Evolutionary conservation across 2,888 invertebrate species (phyloP).

Genomic region (Lypha dubia): DNA sequence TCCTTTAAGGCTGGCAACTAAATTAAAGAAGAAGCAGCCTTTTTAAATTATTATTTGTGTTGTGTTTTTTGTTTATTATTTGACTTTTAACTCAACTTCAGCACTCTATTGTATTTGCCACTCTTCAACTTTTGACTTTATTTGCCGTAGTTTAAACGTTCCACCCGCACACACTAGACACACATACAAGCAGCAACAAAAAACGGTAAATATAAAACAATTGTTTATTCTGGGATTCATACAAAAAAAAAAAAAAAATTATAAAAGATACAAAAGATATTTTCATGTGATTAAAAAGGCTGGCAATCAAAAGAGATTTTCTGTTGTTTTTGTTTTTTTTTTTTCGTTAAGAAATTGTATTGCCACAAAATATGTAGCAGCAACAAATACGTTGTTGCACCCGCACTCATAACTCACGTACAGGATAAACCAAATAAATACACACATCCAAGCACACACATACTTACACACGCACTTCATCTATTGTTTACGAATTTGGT

Average conservation of each 20-base stretch:
- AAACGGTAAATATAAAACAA: conserved; percentile 43
- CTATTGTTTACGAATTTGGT: conserved; percentile 22
- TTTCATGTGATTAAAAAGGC: conserved; percentile 69
- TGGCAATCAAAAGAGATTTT: conserved; percentile 61
- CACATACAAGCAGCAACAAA: conserved; percentile 12
- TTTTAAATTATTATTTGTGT: conserved; percentile 76
- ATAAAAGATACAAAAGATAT: conserved; percentile 57
- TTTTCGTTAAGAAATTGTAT: conserved; percentile 28
- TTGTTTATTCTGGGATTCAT: conserved; percentile 64
- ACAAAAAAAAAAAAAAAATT: conserved; percentile 2
- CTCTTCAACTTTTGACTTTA: conserved; percentile 58
- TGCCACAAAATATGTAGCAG: conserved; percentile 43
- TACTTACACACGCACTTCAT: neutral
- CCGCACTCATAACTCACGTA: conserved; percentile 69
- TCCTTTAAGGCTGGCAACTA: conserved; percentile 11
- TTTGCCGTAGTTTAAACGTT: conserved; percentile 52
- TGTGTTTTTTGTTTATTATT: conserved; percentile 74
- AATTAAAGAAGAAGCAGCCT: conserved; percentile 43
- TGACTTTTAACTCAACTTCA: conserved; percentile 72
- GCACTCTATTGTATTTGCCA: conserved; percentile 41
- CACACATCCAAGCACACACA: neutral
- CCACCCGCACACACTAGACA: conserved; percentile 29
- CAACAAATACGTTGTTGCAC: conserved; percentile 57
- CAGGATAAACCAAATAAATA: neutral
- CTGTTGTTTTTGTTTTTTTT: conserved; percentile 44